Base-by-base conservation (phyloP, 1,140 invertebrate species). In the Lasioglossum albipes region DNA sequence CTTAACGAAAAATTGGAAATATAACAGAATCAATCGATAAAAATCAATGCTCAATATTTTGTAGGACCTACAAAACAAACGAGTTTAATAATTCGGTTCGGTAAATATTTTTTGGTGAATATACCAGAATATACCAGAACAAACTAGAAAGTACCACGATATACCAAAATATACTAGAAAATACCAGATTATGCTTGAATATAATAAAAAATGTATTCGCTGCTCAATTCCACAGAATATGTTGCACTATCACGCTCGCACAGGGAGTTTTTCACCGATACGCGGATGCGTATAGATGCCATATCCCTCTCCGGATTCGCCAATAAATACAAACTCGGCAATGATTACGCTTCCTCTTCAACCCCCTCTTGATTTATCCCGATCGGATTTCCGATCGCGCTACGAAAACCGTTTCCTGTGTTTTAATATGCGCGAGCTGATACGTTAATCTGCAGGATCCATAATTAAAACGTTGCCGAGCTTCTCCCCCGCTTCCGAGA, bases 301-400 rank as follows among this genome's bases (percentile, higher is more conserved):
- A 27, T 27, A 27, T 27, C 27, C 1, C 27, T 27, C 27, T 45
- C 27, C 2, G 9, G 61, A 31, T 54, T 79, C 54, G 57, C 20
- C 67, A 22, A 84, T 84, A 83, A 80, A 80, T 81, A 68, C 41
- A 49, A 68, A 52, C 54, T 41, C 67, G 54, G 65, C 1, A 16
- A 54, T 54, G 16, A 54, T 54, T 7, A 12, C 52, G 52, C 45
- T 64, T 69, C 76, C 54, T 20, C 31, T 20, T 67, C n/a, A n/a
- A 7, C 20, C 57, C 18, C 6, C 20, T n/a, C 7, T 79, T 71
- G 71, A 75, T 80, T 80, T 61, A 42, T 52, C 41, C 22, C 31
- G 49, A 16, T 49, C 31, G 52, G 67, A 71, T 68, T 62, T 52
- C 59, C 71, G 71, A 71, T 62, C 79, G 45, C 57, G 49, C 59